phyloP scores from a whole-genome alignment of 2,888 invertebrate species.

The Papilio elwesi region DNA sequence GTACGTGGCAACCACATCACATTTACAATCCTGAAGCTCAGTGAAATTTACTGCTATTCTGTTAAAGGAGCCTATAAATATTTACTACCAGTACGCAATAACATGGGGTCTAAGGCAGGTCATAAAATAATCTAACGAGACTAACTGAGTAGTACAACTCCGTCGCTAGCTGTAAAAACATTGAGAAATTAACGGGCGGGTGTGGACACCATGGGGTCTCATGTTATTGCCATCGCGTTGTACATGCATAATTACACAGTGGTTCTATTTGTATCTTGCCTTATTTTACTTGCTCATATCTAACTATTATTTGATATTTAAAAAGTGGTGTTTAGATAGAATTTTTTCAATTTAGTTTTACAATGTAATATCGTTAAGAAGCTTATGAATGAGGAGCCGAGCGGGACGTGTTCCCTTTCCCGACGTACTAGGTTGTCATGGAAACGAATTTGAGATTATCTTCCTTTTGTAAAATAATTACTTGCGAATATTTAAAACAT shows the following conservation, averaged over 20 bases:
- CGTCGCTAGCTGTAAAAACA: no score
- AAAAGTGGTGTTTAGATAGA: constrained; percentile 10
- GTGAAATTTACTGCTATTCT: no score
- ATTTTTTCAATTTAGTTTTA: background rate
- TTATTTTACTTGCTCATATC: constrained; percentile 26
- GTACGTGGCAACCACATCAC: no score
- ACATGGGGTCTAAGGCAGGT: no score
- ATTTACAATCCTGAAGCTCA: no score
- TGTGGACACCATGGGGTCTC: background rate
- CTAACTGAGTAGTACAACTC: no score
- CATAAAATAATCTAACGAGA: no score
- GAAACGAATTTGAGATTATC: constrained; percentile 37
- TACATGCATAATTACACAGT: background rate
- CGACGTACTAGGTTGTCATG: constrained; percentile 16
- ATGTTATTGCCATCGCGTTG: constrained; percentile 9
- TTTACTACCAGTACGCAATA: no score
- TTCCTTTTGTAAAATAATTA: constrained; percentile 29
- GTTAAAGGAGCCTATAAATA: no score
- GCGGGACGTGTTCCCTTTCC: constrained; percentile 3
- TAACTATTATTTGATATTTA: constrained; percentile 8
- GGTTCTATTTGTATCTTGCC: constrained; percentile 27
- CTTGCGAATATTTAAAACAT: constrained; percentile 12
- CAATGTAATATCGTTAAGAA: constrained; percentile 4
- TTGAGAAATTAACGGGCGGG: no score
- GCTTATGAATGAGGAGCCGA: constrained; percentile 25